These are phyloP conservation scores for Eufriesea mexicana DNA, from an alignment of 1,140 invertebrate species.

Conservation along the genomic window DNA sequence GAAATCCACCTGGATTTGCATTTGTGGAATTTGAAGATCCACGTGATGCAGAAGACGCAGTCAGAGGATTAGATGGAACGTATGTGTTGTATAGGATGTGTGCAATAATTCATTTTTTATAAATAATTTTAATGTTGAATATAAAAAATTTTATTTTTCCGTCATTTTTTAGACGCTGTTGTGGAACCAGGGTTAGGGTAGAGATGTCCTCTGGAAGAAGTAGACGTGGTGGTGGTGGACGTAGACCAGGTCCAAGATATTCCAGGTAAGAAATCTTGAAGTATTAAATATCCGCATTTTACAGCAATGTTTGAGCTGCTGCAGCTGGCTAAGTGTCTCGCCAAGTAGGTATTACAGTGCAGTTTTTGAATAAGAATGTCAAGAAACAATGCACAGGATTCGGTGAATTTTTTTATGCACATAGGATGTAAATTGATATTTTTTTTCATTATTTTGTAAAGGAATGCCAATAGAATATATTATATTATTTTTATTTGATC, in stretches of 20 bases:
- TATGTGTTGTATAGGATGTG: conserved; percentile 82
- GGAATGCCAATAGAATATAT: conserved; percentile 53
- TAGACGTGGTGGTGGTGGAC: conserved; percentile 86
- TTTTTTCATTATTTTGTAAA: conserved; percentile 51
- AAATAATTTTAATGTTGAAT: neutral
- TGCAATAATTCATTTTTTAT: neutral
- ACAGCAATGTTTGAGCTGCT: conserved; percentile 68
- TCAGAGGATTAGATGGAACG: conserved; percentile 97
- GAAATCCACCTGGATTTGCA: conserved; percentile 97
- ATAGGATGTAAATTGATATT: conserved; percentile 29
- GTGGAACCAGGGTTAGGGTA: conserved; percentile 91
- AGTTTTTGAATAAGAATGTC: conserved; percentile 47
- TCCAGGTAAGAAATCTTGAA: conserved; percentile 80
- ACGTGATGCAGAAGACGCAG: conserved; percentile 98
- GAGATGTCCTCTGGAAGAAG: conserved; percentile 94
- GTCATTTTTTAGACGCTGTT: conserved; percentile 87
- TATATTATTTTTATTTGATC: conserved; percentile 39
- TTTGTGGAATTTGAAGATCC: conserved; percentile 99
- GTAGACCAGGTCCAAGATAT: conserved; percentile 81
- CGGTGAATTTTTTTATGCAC: conserved; percentile 47
- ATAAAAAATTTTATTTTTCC: conserved; percentile 6
- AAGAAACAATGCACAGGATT: conserved; percentile 54
- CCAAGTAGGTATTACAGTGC: conserved; percentile 75
- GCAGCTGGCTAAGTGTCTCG: conserved; percentile 65
- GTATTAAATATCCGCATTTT: conserved; percentile 55